These are phyloP conservation scores for Drosophila colorata DNA, from an alignment of 2,888 invertebrate species.

Conservation along the genomic window DNA sequence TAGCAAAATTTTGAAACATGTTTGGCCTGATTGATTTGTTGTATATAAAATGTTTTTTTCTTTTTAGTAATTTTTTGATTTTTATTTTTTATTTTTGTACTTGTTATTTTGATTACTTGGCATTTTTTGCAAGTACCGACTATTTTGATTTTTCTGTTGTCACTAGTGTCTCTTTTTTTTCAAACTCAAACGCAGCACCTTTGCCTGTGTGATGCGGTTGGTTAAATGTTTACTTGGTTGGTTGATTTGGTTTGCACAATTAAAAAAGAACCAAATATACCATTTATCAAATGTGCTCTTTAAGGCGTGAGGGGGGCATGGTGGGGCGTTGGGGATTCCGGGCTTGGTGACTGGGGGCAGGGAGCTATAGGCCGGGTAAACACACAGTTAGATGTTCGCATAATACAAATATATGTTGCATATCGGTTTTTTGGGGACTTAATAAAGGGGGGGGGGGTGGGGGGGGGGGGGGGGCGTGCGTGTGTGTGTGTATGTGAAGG, in stretches of 20 bases:
- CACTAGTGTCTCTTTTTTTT: conserved; percentile 86
- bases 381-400: conserved; percentile 38
- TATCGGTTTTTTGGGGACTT: conserved; percentile 1
- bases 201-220: conserved; percentile 69
- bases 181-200: conserved; percentile 81
- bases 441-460: conserved; percentile 10
- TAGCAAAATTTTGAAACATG: conserved; percentile 85
- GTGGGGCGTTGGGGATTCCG: conserved; percentile 10
- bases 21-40: conserved; percentile 85
- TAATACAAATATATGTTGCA: conserved; percentile 24
- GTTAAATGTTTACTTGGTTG: conserved; percentile 35
- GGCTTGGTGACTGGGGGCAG: conserved; percentile 11
- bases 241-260: conserved; percentile 35
- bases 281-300: conserved; percentile 45
- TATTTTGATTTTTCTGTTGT: conserved; percentile 75
- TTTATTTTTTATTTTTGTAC: conserved; percentile 48
- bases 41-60: conserved; percentile 70
- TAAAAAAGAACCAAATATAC: conserved; percentile 49
- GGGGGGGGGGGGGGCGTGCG: conserved; percentile 5
- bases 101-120: conserved; percentile 57
- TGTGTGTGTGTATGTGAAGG: conserved; percentile 3
- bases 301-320: conserved; percentile 14
- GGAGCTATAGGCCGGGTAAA: conserved; percentile 16
- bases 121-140: conserved; percentile 57
- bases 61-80: conserved; percentile 55